phyloP scores from a whole-genome alignment of 2,888 invertebrate genomes.

The Pseudeuparius sepicola region DNA sequence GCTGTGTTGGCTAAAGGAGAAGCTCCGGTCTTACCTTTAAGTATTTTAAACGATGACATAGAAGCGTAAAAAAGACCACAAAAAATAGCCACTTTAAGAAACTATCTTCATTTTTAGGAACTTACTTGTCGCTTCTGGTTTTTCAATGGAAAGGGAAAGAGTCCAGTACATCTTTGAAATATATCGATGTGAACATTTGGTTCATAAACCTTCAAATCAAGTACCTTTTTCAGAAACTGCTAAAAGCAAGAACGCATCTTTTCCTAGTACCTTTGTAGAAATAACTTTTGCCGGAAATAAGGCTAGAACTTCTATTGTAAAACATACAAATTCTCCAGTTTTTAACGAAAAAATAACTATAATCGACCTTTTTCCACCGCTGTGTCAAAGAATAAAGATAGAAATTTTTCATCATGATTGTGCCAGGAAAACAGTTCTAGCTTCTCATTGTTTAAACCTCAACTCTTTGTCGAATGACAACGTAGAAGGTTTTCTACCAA shows the following conservation, averaged over 20 bases:
- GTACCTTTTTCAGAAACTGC: conserved; percentile 33
- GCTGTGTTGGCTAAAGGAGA: conserved; percentile 63
- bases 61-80: conserved; percentile 46
- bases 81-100: too few species aligned
- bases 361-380: conserved; percentile 72
- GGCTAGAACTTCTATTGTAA: conserved; percentile 51
- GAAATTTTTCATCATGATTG: conserved; percentile 46
- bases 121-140: conserved; percentile 52
- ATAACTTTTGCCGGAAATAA: conserved; percentile 53
- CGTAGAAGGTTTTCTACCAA: conserved; percentile 63
- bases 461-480: conserved; percentile 47
- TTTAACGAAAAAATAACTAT: conserved; percentile 73
- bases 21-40: conserved; percentile 46
- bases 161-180: conserved; percentile 48
- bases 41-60: conserved; percentile 54
- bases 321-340: conserved; percentile 50
- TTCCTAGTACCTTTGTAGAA: conserved; percentile 43
- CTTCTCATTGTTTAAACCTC: conserved; percentile 48
- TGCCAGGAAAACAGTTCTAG: conserved; percentile 38
- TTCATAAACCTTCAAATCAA: conserved; percentile 17
- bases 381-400: conserved; percentile 62
- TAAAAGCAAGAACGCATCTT: conserved; percentile 35
- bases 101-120: conserved; percentile 44
- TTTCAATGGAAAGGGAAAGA: conserved; percentile 39
- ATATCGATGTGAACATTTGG: conserved; percentile 40